phyloP scores from a whole-genome alignment of 2,113 vertebrate species.

The Melanerpes formicivorus region DNA sequence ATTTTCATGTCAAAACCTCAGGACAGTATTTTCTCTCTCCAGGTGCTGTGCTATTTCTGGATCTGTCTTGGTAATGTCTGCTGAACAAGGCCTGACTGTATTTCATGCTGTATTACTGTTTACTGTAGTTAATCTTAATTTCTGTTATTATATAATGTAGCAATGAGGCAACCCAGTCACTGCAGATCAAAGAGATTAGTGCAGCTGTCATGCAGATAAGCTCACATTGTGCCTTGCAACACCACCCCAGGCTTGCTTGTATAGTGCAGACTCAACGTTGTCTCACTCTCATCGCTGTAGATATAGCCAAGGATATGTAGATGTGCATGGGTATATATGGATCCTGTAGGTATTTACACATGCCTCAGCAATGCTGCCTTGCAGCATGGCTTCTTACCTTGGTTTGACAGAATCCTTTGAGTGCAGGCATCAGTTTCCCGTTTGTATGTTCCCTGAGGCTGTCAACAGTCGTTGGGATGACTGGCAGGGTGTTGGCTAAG shows the following conservation, averaged over 20 bases:
- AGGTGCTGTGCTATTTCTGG: constrained; percentile 55
- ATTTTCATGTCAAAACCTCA: neutral
- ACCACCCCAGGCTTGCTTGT: neutral
- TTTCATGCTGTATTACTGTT: constrained; percentile 62
- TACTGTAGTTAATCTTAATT: constrained; percentile 60
- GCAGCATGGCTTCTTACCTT: constrained; percentile 2
- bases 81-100: constrained; percentile 53
- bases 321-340: neutral
- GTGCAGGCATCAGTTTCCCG: neutral
- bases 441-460: neutral
- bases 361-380: neutral
- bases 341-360: constrained; percentile 48
- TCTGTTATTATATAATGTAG: constrained; percentile 58
- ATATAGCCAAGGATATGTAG: neutral
- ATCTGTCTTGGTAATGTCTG: constrained; percentile 11
- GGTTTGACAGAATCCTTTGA: neutral
- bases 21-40: neutral
- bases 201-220: constrained; percentile 32
- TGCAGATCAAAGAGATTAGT: constrained; percentile 42
- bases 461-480: constrained; percentile 9
- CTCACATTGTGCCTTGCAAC: constrained; percentile 10
- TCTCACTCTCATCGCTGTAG: neutral
- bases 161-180: neutral
- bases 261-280: neutral
- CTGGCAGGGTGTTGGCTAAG: constrained; percentile 31